These are phyloP conservation scores for Chrysogorgia sp. DNA, from an alignment of 92 coral and sea anemone genomes.

Conservation along the genomic window DNA sequence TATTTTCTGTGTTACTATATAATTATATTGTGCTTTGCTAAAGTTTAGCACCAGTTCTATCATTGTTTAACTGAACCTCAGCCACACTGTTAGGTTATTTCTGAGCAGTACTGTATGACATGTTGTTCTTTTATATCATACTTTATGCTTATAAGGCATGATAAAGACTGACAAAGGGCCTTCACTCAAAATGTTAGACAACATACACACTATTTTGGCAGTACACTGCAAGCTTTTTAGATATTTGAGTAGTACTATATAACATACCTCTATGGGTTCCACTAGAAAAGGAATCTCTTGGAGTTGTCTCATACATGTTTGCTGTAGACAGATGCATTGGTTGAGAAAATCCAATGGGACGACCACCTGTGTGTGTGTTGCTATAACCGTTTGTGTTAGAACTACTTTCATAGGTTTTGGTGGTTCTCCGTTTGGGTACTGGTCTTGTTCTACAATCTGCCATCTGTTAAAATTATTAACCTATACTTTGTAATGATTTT, in stretches of 20 bases:
- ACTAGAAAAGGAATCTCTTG: background rate
- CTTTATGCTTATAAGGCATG: no score
- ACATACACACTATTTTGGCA: background rate
- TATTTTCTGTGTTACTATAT: no score
- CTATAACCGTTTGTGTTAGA: background rate
- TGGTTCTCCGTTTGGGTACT: slow-evolving; percentile 32
- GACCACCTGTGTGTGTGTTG: no score
- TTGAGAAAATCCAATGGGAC: background rate
- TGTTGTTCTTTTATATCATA: no score
- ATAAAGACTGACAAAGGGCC: no score
- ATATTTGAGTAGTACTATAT: background rate
- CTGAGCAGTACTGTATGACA: no score
- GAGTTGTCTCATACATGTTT: background rate
- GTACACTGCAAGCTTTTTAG: no score
- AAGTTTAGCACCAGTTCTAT: no score
- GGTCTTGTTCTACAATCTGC: slow-evolving; percentile 4
- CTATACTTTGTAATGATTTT: slow-evolving; percentile 1
- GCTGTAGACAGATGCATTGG: background rate
- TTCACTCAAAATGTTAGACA: background rate
- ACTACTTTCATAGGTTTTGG: background rate
- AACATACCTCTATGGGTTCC: background rate
- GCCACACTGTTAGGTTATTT: no score
- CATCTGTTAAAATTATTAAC: slow-evolving; percentile 5
- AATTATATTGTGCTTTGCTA: no score
- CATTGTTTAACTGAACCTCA: no score